phyloP scores from a whole-genome alignment of 2,888 invertebrate genomes.

The Cactoblastis cactorum region DNA sequence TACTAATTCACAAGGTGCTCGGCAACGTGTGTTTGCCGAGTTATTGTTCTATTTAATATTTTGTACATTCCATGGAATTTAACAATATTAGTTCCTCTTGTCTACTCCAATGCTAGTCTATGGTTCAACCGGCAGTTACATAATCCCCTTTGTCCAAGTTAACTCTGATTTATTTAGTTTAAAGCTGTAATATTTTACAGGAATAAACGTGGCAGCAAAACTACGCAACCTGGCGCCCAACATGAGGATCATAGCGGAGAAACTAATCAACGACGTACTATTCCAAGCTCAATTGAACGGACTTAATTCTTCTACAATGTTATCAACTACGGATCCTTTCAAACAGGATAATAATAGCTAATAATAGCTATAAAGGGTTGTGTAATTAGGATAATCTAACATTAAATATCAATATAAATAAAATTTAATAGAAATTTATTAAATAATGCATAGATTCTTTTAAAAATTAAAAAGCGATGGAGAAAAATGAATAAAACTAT shows the following conservation, averaged over 20 bases:
- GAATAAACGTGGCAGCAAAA: constrained; percentile 69
- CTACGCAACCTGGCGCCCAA: constrained; percentile 55
- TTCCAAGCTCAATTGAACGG: constrained; percentile 63
- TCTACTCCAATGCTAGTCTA: neutral
- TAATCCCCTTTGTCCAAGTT: constrained; percentile 1
- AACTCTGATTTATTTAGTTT: neutral
- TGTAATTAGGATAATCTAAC: neutral
- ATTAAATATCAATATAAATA: neutral
- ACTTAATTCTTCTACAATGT: constrained; percentile 44
- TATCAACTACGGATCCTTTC: constrained; percentile 51
- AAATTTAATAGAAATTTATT: neutral
- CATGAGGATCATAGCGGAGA: constrained; percentile 64
- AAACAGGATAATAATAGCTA: constrained; percentile 28
- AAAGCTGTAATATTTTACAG: constrained; percentile 30
- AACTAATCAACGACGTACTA: constrained; percentile 64
- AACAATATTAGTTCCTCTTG: too few relatives aligned
- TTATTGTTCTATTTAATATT: too few relatives aligned
- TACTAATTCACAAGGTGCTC: too few relatives aligned
- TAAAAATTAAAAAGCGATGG: constrained; percentile 1
- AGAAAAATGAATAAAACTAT: too few relatives aligned
- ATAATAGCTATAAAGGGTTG: neutral
- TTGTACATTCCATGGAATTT: too few relatives aligned
- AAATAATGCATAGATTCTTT: constrained; percentile 7
- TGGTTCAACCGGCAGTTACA: neutral
- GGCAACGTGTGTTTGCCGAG: too few relatives aligned